A percentile compares a stretch with the other conserved stretches of the same genome.
phyloP scores from a whole-genome alignment of 2,113 vertebrate genomes.

The Aramus guarauna region DNA sequence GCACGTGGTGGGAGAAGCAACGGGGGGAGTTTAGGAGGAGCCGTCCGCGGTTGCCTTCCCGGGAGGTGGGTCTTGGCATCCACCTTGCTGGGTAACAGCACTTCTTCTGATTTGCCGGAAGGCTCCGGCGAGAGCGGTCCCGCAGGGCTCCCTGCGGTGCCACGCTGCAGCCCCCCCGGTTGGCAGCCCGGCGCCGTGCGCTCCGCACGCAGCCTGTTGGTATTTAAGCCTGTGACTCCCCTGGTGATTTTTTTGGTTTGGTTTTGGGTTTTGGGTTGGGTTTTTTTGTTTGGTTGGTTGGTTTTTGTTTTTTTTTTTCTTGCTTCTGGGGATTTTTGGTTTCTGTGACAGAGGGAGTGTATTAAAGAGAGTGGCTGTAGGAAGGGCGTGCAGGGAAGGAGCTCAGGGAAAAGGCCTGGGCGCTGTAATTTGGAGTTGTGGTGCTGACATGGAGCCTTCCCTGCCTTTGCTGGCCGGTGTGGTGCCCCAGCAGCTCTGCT shows the following conservation, averaged over 20 bases:
- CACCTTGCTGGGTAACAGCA: not conserved
- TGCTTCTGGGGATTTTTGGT: not conserved
- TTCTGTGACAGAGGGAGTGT: not conserved
- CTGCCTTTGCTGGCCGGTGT: not conserved
- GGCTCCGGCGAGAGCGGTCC: not conserved
- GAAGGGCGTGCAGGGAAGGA: not conserved
- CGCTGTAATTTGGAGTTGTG: not conserved
- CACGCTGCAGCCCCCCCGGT: not conserved
- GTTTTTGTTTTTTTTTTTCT: not conserved
- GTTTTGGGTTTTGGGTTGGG: not conserved
- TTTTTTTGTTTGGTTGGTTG: not conserved
- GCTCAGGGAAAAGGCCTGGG: not conserved
- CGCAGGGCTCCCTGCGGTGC: not conserved
- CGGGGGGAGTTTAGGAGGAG: not conserved
- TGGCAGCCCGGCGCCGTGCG: not conserved
- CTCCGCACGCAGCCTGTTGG: not conserved
- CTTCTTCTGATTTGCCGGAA: not conserved
- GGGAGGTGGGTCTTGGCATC: too few species aligned
- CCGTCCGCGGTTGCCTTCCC: accelerated
- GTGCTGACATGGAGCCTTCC: not conserved
- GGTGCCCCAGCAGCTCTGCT: not conserved
- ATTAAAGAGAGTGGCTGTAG: not conserved
- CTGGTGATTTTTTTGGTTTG: not conserved
- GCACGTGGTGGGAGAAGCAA: not conserved
- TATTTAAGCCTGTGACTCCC: not conserved